These are phyloP conservation scores for Heterotilapia buettikoferi DNA, from an alignment of 2,113 vertebrate genomes.

Conservation along the genomic window DNA sequence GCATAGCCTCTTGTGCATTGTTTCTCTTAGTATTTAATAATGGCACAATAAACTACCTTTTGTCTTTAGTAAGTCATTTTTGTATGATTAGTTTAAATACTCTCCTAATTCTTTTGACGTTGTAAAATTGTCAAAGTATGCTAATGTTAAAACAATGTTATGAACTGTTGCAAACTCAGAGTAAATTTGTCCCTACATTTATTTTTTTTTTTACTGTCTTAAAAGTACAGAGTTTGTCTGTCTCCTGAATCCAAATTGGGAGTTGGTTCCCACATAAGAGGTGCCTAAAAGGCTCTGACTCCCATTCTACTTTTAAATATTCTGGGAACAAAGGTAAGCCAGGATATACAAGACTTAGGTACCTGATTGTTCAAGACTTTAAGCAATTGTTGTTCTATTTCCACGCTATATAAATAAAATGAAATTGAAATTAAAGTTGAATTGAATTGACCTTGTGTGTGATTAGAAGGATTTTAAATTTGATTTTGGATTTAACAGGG, in stretches of 20 bases:
- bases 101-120: fast-evolving
- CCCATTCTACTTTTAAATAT: neutral
- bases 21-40: neutral
- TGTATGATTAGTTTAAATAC: neutral
- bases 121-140: fast-evolving
- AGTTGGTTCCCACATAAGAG: neutral
- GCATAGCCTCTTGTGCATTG: neutral
- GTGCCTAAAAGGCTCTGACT: neutral
- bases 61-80: neutral
- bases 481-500: neutral
- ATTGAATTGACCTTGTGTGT: neutral
- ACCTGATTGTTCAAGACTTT: neutral
- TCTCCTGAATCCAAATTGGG: neutral
- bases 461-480: fast-evolving
- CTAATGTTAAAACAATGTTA: neutral
- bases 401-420: neutral
- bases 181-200: neutral
- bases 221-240: fast-evolving
- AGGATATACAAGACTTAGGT: neutral
- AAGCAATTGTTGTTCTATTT: neutral
- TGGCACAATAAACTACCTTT: neutral
- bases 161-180: neutral
- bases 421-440: neutral
- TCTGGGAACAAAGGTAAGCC: fast-evolving
- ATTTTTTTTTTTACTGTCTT: neutral